Conservation (phyloP, 2,797 vertebrate genomes). For the Syngnathus acus region DNA sequence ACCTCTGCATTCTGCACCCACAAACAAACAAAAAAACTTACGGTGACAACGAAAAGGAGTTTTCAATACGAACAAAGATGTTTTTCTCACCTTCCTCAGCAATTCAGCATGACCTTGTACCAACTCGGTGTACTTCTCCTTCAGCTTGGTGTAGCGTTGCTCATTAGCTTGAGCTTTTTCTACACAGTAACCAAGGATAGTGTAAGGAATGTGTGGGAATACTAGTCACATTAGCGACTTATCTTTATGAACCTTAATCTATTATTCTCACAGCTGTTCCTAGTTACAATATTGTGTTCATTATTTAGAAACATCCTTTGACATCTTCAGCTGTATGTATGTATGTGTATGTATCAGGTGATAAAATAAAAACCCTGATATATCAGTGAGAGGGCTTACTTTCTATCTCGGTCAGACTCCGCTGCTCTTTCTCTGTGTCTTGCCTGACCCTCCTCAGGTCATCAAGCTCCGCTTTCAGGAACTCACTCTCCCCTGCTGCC, state of each 20-base stretch:
- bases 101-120: constrained; percentile 93
- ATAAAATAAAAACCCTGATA: background rate
- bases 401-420: constrained; percentile 91
- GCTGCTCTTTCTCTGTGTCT: constrained; percentile 93
- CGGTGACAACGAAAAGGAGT: background rate
- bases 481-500: constrained; percentile 86
- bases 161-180: constrained; percentile 92
- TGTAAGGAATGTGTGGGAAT: background rate
- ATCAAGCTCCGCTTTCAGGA: constrained; percentile 86
- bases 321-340: background rate
- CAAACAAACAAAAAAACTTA: background rate
- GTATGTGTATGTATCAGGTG: background rate
- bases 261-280: background rate
- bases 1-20: constrained; percentile 85
- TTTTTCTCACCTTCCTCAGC: constrained; percentile 81
- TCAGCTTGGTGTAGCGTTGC: constrained; percentile 94
- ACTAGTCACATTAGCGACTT: background rate
- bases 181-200: constrained; percentile 33
- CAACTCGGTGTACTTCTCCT: constrained; percentile 94
- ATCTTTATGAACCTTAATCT: background rate
- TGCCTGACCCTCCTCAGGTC: constrained; percentile 86
- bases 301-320: background rate
- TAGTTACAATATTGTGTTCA: background rate
- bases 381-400: constrained; percentile 65
- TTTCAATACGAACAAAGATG: background rate